These are phyloP conservation scores for Epinotia bilunana DNA, from an alignment of 2,888 invertebrate genomes.

Conservation along the genomic window DNA sequence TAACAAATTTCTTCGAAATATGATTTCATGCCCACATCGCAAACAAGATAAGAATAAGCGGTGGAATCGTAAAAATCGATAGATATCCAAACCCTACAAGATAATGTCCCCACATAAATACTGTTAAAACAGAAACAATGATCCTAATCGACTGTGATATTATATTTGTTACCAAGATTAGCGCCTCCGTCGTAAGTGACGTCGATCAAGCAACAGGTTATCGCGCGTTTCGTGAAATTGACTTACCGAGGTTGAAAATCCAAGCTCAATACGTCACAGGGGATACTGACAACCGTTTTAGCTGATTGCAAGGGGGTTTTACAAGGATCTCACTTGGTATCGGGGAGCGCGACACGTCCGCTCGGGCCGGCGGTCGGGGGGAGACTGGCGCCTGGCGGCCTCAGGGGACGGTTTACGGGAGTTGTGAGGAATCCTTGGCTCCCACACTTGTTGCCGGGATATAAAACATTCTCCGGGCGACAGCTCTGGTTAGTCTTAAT, in stretches of 20 bases:
- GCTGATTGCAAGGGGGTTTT: not conserved
- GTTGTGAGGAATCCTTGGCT: conserved; percentile 19
- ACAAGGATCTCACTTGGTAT: not conserved
- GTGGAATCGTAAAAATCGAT: not conserved
- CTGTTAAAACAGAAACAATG: not conserved
- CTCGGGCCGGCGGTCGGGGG: conserved; percentile 21
- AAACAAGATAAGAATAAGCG: not conserved
- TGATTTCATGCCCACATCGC: not conserved
- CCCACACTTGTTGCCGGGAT: conserved; percentile 26
- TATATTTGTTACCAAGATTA: not conserved
- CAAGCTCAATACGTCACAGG: conserved; percentile 14
- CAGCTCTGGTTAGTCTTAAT: conserved; percentile 8
- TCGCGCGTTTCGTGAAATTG: not conserved
- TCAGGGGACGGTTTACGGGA: conserved; percentile 25
- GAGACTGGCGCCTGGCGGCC: conserved; percentile 31
- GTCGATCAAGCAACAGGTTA: conserved; percentile 27
- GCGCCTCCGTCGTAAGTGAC: not conserved
- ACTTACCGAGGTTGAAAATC: conserved; percentile 28
- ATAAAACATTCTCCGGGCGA: conserved; percentile 5
- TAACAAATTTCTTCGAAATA: not conserved
- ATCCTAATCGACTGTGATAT: not conserved
- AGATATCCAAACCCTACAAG: not conserved
- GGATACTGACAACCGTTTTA: not conserved
- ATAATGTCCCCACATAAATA: not conserved
- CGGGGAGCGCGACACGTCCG: conserved; percentile 13